Evolutionary conservation across 2,113 vertebrate species (phyloP).

Genomic region (Grammomys dolichurus): DNA sequence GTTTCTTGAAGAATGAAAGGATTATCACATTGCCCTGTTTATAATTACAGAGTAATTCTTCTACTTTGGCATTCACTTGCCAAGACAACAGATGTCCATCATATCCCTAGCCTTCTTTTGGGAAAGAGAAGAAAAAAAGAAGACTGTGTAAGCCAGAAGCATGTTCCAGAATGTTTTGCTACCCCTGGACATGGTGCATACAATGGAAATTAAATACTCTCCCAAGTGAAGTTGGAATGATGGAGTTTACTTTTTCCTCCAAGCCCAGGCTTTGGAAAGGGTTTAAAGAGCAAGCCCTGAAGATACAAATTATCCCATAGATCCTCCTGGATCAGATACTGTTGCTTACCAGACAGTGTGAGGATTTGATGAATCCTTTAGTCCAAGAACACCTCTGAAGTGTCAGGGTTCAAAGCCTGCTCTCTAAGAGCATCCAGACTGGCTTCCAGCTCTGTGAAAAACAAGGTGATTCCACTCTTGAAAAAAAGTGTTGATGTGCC

Average conservation of each 20-base stretch:
- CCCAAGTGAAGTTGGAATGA: neutral
- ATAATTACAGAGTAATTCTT: neutral
- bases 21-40: neutral
- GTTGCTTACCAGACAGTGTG: neutral
- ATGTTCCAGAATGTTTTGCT: conserved; percentile 48
- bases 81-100: neutral
- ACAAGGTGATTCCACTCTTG: neutral
- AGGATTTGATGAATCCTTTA: neutral
- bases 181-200: neutral
- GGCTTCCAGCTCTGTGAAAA: neutral
- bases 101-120: neutral
- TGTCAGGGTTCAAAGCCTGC: neutral
- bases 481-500: neutral
- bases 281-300: neutral
- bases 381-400: neutral
- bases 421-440: neutral
- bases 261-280: neutral
- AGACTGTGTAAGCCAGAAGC: neutral
- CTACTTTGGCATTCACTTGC: neutral
- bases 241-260: neutral
- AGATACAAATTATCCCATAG: neutral
- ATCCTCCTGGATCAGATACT: neutral
- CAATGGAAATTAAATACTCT: neutral
- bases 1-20: neutral
- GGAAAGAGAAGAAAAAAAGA: neutral